phyloP scores from a whole-genome alignment of 2,113 vertebrate genomes.

The Platysternon megacephalum region DNA sequence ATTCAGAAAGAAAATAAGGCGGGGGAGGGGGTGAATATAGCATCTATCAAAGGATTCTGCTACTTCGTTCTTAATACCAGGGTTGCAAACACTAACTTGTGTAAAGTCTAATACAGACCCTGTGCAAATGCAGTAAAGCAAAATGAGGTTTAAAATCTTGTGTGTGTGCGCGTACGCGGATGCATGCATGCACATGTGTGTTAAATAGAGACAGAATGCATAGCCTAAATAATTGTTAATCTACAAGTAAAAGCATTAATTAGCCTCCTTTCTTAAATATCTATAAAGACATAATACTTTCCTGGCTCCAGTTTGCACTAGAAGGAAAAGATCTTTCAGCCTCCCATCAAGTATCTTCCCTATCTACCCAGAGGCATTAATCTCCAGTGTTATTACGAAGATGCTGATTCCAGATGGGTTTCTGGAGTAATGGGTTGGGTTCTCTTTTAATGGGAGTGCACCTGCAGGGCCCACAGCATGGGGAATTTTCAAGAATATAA shows the following conservation, averaged over 20 bases:
- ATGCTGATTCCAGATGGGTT: not conserved
- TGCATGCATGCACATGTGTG: constrained; percentile 36
- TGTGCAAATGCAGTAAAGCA: not conserved
- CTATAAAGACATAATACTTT: constrained; percentile 40
- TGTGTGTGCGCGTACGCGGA: not conserved
- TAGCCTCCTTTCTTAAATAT: constrained; percentile 46
- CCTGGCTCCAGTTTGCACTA: constrained; percentile 60
- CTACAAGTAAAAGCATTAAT: constrained; percentile 73
- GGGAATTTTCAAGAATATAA: constrained; percentile 26
- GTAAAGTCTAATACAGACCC: not conserved
- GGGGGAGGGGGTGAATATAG: not conserved
- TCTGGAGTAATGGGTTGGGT: not conserved
- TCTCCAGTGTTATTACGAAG: not conserved
- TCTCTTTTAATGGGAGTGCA: constrained; percentile 32
- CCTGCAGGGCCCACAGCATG: constrained; percentile 28
- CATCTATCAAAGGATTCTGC: not conserved
- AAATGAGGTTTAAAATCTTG: not conserved
- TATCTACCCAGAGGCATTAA: not conserved
- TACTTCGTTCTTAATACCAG: not conserved
- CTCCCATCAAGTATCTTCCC: constrained; percentile 11
- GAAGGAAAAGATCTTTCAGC: constrained; percentile 54
- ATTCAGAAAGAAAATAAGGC: not conserved
- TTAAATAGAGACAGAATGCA: constrained; percentile 67
- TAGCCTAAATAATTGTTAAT: constrained; percentile 70
- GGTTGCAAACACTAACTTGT: not conserved